These are phyloP conservation scores for Ommatoiulus sabulosus DNA, from an alignment of 2,888 invertebrate genomes.

Conservation along the genomic window DNA sequence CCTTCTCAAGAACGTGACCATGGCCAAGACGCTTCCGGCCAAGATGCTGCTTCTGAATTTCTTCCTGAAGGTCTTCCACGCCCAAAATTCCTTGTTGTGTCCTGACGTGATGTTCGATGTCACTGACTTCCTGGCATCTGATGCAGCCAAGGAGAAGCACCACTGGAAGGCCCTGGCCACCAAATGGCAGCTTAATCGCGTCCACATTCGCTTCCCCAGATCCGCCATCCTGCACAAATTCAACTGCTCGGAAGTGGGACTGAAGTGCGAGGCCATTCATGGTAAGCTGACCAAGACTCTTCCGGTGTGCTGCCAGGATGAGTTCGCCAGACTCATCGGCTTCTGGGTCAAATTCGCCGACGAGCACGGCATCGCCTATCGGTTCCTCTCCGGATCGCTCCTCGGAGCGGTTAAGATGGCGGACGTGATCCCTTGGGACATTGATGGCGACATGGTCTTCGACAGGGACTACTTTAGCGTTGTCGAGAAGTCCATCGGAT, in stretches of 20 bases:
- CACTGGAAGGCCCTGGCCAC: conserved; percentile 55
- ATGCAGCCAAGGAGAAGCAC: background rate
- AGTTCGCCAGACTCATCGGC: conserved; percentile 62
- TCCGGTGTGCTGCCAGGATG: conserved; percentile 64
- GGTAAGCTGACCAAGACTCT: conserved; percentile 57
- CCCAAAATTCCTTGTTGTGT: conserved; percentile 63
- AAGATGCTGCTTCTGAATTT: conserved; percentile 64
- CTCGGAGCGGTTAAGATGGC: conserved; percentile 66
- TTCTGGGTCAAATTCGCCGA: conserved; percentile 62
- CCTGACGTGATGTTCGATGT: conserved; percentile 66
- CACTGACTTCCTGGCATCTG: conserved; percentile 1
- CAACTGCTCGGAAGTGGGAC: conserved; percentile 62
- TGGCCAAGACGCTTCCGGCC: conserved; percentile 61
- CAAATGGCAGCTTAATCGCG: conserved; percentile 57
- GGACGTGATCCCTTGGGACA: conserved; percentile 66
- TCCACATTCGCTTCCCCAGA: conserved; percentile 32
- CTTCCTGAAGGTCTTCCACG: conserved; percentile 63
- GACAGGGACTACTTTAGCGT: conserved; percentile 62
- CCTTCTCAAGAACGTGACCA: conserved; percentile 60
- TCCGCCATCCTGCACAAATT: conserved; percentile 58
- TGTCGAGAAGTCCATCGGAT: conserved; percentile 58
- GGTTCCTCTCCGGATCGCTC: conserved; percentile 64
- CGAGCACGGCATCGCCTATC: conserved; percentile 63
- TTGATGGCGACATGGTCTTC: conserved; percentile 65
- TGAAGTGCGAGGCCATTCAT: conserved; percentile 61